These are phyloP conservation scores for Saccostrea cuccullata DNA, from an alignment of 1,140 invertebrate species.

Conservation along the genomic window DNA sequence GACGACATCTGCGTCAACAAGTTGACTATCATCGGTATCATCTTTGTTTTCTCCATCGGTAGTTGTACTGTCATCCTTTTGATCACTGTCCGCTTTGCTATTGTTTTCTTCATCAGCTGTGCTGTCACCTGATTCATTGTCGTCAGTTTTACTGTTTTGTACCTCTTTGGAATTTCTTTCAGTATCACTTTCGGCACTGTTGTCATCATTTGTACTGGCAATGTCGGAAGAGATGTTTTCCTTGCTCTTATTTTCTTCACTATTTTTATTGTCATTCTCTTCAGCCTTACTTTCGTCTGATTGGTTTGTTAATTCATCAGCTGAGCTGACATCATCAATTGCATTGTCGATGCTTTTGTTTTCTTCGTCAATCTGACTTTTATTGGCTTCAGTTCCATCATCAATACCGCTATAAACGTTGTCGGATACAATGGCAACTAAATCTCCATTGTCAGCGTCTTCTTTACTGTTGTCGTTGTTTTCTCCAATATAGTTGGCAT, in stretches of 20 bases:
- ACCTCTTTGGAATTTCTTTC: no score
- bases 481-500: background rate
- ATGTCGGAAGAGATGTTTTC: background rate
- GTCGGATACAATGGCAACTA: background rate
- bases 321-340: background rate
- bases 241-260: background rate
- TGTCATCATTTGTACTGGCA: background rate
- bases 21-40: no score
- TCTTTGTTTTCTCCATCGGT: background rate
- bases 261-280: background rate
- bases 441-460: background rate
- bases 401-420: background rate
- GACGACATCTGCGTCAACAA: no score
- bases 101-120: background rate
- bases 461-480: background rate
- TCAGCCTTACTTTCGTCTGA: background rate
- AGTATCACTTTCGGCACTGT: background rate
- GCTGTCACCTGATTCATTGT: background rate
- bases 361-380: background rate
- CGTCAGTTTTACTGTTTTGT: no score
- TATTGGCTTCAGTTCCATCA: background rate
- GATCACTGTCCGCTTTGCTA: background rate
- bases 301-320: background rate
- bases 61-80: background rate
- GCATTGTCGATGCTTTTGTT: background rate